Percentiles rank a stretch among this genome's conserved stretches.
Evolutionary conservation across 2,888 invertebrate species (phyloP).

Genomic region (Hirudinaria manillensis): DNA sequence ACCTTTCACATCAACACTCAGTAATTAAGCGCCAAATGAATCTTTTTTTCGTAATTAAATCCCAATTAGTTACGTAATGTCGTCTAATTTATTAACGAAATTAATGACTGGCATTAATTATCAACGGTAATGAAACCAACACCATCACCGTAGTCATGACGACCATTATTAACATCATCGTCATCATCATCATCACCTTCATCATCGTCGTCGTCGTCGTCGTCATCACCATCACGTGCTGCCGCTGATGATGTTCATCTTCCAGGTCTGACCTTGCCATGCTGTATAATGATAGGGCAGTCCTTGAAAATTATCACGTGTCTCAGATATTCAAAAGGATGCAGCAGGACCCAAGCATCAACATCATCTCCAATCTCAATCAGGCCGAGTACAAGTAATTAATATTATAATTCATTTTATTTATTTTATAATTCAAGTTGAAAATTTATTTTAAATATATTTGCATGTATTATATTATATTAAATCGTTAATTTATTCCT

Average conservation of each 20-base stretch:
- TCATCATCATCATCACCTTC: conserved; percentile 1
- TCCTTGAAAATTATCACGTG: conserved; percentile 81
- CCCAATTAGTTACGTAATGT: too few relatives aligned
- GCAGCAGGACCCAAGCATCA: conserved; percentile 71
- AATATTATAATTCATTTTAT: not conserved
- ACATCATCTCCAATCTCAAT: conserved; percentile 78
- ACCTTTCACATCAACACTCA: conserved; percentile 95
- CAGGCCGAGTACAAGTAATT: conserved; percentile 68
- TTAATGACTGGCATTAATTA: not conserved
- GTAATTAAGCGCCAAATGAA: conserved; percentile 46
- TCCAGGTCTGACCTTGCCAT: conserved; percentile 74
- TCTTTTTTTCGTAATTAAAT: not conserved
- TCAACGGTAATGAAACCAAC: not conserved
- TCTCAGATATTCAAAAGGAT: conserved; percentile 79
- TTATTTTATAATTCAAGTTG: not conserved
- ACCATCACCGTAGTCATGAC: not conserved
- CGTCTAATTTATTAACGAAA: not conserved
- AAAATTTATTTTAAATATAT: not conserved
- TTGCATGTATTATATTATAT: not conserved
- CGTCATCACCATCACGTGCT: conserved; percentile 14
- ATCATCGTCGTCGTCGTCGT: not conserved
- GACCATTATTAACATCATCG: not conserved
- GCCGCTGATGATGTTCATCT: not conserved
- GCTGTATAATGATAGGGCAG: conserved; percentile 85
- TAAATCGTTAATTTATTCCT: not conserved